phyloP scores from a whole-genome alignment of 1,140 invertebrate species.

The Pseudomyrmex sp. region DNA sequence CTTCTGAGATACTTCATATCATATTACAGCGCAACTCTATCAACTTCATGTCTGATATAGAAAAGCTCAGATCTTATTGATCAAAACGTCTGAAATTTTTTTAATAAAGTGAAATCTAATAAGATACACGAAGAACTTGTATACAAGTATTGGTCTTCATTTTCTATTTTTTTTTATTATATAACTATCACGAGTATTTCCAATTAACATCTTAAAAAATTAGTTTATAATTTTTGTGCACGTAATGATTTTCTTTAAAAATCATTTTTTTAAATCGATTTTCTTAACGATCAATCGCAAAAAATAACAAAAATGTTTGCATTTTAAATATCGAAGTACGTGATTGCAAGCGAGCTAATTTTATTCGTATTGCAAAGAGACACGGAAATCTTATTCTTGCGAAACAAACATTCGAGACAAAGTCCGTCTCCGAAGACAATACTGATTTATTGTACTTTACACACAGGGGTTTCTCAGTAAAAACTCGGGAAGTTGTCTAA shows the following conservation, averaged over 20 bases:
- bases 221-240: too few relatives aligned
- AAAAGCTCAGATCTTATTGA: too few relatives aligned
- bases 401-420: conserved; percentile 40
- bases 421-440: conserved; percentile 31
- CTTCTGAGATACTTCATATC: too few relatives aligned
- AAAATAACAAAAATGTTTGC: conserved; percentile 1
- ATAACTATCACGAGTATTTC: too few relatives aligned
- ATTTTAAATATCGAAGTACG: not conserved
- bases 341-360: conserved; percentile 41
- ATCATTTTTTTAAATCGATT: not conserved
- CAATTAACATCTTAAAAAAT: too few relatives aligned
- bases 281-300: not conserved
- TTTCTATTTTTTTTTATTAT: too few relatives aligned
- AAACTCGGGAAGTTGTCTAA: conserved; percentile 16
- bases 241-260: not conserved
- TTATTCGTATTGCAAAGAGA: conserved; percentile 24
- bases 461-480: conserved; percentile 9
- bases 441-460: conserved; percentile 43
- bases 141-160: too few relatives aligned
- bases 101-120: too few relatives aligned
- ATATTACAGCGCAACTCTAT: too few relatives aligned
- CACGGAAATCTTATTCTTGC: conserved; percentile 39
- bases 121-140: too few relatives aligned
- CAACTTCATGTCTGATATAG: too few relatives aligned
- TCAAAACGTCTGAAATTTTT: too few relatives aligned